These are phyloP conservation scores for Hylaeus volcanicus DNA, from an alignment of 1,140 invertebrate species.

Conservation along the genomic window DNA sequence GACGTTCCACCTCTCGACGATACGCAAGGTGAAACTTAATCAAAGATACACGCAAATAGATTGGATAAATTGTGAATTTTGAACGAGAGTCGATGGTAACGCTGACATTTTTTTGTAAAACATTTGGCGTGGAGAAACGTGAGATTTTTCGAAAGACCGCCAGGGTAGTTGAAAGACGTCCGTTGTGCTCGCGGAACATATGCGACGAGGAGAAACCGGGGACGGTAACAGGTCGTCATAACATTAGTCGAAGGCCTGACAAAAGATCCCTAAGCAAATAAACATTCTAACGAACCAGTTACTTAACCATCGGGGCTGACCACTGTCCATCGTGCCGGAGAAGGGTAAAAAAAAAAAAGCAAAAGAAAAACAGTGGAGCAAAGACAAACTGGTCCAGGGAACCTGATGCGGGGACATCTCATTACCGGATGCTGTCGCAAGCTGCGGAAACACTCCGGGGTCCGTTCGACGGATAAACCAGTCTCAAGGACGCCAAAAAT, in stretches of 20 bases:
- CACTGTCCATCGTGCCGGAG: slow-evolving; percentile 49
- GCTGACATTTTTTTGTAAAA: background rate
- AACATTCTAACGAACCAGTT: slow-evolving; percentile 81
- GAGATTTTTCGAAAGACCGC: slow-evolving; percentile 33
- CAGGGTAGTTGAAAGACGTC: slow-evolving; percentile 44
- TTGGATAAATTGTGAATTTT: no score
- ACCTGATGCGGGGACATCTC: slow-evolving; percentile 58
- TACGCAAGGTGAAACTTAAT: no score
- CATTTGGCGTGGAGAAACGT: slow-evolving; percentile 30
- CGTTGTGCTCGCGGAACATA: slow-evolving; percentile 51
- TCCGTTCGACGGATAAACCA: slow-evolving; percentile 49
- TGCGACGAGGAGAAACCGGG: slow-evolving; percentile 52
- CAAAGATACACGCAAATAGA: no score
- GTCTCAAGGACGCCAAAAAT: slow-evolving; percentile 60
- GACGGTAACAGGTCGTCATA: slow-evolving; percentile 78
- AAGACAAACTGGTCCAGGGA: slow-evolving; percentile 66
- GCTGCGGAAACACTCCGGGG: slow-evolving; percentile 70
- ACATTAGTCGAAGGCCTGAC: slow-evolving; percentile 73
- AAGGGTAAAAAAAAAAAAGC: slow-evolving; percentile 45
- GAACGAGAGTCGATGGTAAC: background rate
- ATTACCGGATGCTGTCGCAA: slow-evolving; percentile 70
- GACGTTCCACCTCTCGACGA: no score
- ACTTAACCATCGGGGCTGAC: slow-evolving; percentile 74
- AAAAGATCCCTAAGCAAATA: slow-evolving; percentile 79
- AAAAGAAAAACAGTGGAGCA: slow-evolving; percentile 70